Base-by-base conservation (phyloP, 2,797 vertebrate species). In the Loriculus beryllinus region DNA sequence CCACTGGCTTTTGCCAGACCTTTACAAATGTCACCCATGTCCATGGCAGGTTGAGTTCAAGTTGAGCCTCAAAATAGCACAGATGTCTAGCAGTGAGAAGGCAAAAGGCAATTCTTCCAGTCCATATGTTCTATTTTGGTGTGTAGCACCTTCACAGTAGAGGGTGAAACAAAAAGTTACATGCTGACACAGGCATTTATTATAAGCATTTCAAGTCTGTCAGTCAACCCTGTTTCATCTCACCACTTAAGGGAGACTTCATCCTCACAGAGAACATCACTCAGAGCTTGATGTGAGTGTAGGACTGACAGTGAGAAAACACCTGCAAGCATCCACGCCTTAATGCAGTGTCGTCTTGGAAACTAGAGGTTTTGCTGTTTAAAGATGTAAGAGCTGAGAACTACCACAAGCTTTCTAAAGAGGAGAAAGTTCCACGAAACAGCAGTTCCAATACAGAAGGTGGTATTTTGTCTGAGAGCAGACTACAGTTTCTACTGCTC, bases 21-120 rank as follows among this genome's bases (percentile, higher is more conserved):
- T 0, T 54, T 90, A 51, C 89, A 96, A 84, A 71, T 95, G 94
- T 95, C 82, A 45, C 80, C 51, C 59, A 59, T 70, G 88, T 92
- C 83, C 86, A 40, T 63, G 62, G 86, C 86, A 95, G 92, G 84
- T 91, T 96, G 84, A 96, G 82, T 69, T 78, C 71, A 87, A 96
- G 82, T 48, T 1, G 0, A 88, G 40, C 43, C 82, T 47, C 37
- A 69, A 4, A 94, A 93, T 76, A 96, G 72, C 92, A 82, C 51
- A 84, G 48, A 79, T 56, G 56, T 76, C 43, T 39, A 83, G 56
- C 33, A 95, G 31, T 62, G 72, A 91, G 79, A 75, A 90, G 92
- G 81, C 84, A 72, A 65, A 94, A 15, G 8, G 69, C 43, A 87
- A 69, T 92, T 87, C 79, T 94, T 96, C 84, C 87, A 88, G 64